Evolutionary conservation across 2,888 invertebrate species (phyloP), one percentile per base, ranked within the genome.

Genomic region (Pelosia muscerda): DNA sequence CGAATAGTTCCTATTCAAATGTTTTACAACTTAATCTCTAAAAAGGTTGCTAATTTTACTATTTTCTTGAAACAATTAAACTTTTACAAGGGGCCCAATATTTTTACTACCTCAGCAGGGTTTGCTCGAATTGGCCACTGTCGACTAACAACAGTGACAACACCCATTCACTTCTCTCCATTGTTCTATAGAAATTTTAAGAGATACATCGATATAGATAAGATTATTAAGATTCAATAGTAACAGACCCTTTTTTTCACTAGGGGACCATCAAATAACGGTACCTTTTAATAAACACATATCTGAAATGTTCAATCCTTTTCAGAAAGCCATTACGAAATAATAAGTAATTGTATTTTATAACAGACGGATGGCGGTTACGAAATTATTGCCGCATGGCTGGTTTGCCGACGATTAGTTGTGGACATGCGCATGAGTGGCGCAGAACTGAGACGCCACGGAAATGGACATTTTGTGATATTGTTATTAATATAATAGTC

Each of bases 401-500:
- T 9, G 28, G 13, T 31, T 22, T 31, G 10, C 55, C 6, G 26
- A 23, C 13, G 5, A 55, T 25, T 25, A 55, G 26, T 15, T 26
- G 25, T 5, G 55, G 55, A 55, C 15, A 55, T 55, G 23, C 55
- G 55, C 55, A 25, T 26, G 23, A 55, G 26, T 55, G 61, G 28
- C 26, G 69, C 60, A 59, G 57, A 11, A 71, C 78, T 66, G 69
- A 78, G 67, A 66, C 56, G 60, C 74, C 69, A 67, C 69, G 78
- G 78, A 79, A 73, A 69, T 63, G 56, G 60, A 68, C 42, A 28
- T n/a, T n/a, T 75, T 75, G 73, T 15, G 19, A 68, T 73, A 73
- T 76, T 73, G 74, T 77, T 68, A 77, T 68, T 77, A 58, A 66
- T 71, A 72, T 71, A 80, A 77, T 71, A 62, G 73, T 54, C 66